phyloP scores from a whole-genome alignment of 1,140 invertebrate species.

The Trypoxylus dichotomus region DNA sequence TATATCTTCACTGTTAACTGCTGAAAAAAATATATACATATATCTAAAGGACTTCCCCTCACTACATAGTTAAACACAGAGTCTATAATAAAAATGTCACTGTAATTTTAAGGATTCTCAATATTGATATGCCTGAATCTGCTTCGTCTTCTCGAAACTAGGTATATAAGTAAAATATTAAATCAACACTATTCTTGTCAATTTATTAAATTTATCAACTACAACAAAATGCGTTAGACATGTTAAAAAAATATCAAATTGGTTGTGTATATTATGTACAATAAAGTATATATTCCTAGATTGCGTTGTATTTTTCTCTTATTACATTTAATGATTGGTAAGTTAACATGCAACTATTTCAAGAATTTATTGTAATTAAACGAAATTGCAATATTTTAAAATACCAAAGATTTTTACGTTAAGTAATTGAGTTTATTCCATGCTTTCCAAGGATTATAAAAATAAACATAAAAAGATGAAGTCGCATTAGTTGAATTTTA shows the following conservation, averaged over 20 bases:
- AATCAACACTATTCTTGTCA: constrained; percentile 19
- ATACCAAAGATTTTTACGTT: background rate
- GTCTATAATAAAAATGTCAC: no score
- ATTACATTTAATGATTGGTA: background rate
- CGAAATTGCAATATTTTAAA: no score
- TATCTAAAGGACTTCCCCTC: background rate
- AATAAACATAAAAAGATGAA: constrained; percentile 6
- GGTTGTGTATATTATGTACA: constrained; percentile 23
- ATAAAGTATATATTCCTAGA: constrained; percentile 19
- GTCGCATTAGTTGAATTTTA: background rate
- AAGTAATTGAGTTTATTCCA: background rate
- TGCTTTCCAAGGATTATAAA: background rate
- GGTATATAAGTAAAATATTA: background rate
- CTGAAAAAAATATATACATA: background rate
- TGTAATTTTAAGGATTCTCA: background rate
- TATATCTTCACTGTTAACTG: background rate
- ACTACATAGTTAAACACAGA: background rate
- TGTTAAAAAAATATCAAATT: constrained; percentile 19
- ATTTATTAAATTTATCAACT: constrained; percentile 17
- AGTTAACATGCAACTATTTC: background rate
- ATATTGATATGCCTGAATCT: constrained; percentile 3
- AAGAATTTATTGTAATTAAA: background rate
- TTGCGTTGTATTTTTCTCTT: background rate
- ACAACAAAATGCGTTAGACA: background rate
- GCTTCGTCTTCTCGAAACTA: background rate